A percentile compares a stretch with the other conserved stretches of the same genome.
phyloP scores from a whole-genome alignment of 2,888 invertebrate species.

The Nomada lathburiana region DNA sequence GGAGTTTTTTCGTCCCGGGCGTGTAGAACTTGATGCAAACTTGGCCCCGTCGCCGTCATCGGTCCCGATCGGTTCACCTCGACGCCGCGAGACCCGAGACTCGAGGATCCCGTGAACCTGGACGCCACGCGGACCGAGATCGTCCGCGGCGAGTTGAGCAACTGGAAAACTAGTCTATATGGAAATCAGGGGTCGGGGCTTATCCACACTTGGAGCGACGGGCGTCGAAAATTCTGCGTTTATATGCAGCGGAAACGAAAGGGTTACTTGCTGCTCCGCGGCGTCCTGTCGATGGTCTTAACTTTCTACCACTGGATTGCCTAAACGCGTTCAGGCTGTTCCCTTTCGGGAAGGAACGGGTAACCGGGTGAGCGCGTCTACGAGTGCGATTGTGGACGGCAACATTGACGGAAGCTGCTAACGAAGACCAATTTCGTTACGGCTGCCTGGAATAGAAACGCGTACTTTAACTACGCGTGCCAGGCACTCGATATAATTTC shows the following conservation, averaged over 20 bases:
- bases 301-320: background rate
- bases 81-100: background rate
- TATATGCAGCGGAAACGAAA: background rate
- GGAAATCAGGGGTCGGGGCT: slow-evolving; percentile 1
- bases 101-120: background rate
- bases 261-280: background rate
- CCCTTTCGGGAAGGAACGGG: background rate
- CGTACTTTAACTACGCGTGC: slow-evolving; percentile 40
- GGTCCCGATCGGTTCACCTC: background rate
- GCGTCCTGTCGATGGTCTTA: too few relatives aligned
- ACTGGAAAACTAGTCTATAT: slow-evolving; percentile 17
- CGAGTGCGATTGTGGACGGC: background rate
- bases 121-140: too few relatives aligned
- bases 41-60: background rate
- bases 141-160: background rate
- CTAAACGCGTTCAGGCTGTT: too few relatives aligned
- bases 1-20: too few relatives aligned
- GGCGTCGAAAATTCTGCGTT: background rate
- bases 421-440: slow-evolving; percentile 55
- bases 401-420: slow-evolving; percentile 30
- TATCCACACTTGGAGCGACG: background rate
- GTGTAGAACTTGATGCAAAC: too few relatives aligned
- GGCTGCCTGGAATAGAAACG: slow-evolving; percentile 45
- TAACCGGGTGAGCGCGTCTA: background rate
- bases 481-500: slow-evolving; percentile 30